Conservation (phyloP, 2,113 vertebrate genomes). For the Manacus vitellinus region DNA sequence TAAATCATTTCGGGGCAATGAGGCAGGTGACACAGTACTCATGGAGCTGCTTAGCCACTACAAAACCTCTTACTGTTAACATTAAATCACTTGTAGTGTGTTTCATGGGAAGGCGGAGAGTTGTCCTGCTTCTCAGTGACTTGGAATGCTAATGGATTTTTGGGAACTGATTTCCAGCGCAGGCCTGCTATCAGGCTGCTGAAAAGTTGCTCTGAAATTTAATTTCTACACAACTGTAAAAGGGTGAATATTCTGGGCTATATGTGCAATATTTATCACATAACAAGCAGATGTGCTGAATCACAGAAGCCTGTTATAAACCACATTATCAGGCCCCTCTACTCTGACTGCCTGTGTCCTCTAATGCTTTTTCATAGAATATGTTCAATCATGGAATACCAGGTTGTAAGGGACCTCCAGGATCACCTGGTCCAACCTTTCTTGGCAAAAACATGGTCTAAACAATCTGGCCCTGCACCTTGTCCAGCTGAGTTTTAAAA, state of each 20-base stretch:
- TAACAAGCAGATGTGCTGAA: not conserved
- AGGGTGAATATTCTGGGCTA: not conserved
- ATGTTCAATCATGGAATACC: not conserved
- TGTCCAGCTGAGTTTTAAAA: not conserved
- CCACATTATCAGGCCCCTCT: not conserved
- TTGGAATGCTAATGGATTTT: not conserved
- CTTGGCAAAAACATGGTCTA: not conserved
- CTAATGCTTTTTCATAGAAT: not conserved
- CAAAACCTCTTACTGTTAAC: not conserved
- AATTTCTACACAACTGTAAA: not conserved
- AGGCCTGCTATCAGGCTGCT: not conserved
- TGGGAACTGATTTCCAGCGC: not conserved
- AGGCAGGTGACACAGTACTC: not conserved
- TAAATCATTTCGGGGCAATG: not conserved
- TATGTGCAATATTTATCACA: not conserved
- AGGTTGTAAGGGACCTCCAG: not conserved
- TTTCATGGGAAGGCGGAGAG: not conserved
- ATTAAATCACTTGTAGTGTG: not conserved
- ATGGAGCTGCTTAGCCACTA: not conserved
- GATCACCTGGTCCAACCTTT: not conserved
- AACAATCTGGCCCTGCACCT: not conserved
- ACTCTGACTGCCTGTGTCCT: not conserved
- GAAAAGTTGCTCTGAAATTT: not conserved
- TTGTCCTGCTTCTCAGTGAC: not conserved
- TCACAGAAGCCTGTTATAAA: not conserved